Evolutionary conservation across 1,140 invertebrate species (phyloP), one percentile per base, ranked within the genome.

Genomic region (Sitobion miscanthi): DNA sequence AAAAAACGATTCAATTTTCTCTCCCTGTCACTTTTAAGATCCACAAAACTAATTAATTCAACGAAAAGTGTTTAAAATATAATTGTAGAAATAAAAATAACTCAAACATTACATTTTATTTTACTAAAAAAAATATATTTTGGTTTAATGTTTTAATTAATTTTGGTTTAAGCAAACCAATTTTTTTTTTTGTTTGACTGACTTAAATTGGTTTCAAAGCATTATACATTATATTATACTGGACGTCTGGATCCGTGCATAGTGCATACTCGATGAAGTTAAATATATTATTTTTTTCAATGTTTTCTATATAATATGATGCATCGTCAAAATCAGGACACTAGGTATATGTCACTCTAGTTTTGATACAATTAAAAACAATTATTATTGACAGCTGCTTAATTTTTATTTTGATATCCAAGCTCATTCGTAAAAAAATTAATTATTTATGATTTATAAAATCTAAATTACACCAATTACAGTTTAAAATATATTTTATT

Each of bases 1-100:
- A 90, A 90, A 90, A 90, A 62, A 69, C 57, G 89, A 90, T 90
- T 90, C 38, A 69, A 90, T 90, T 62, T 90, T 90, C 54, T 45
- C 38, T 90, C 23, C 38, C 1, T n/a, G 57, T 89, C 38, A 89
- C 54, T 30, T 25, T 90, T 89, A 25, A 89, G n/a, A 25, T 30
- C 57, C 38, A 20, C 57, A 30, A 69, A 69, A 90, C 23, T 62
- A 69, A 69, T 90, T 69, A 69, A 69, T 69, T 90, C 11, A 69
- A 45, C 42, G 38, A 23, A 42, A n/a, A 62, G 57, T n/a, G 5
- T 30, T 45, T 62, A 2, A 90, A 90, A n/a, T n/a, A 30, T 30
- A 42, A 62, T 89, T 62, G 20, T 30, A 57, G 1, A 57, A 57
- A 90, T 42, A 57, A 90, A 57, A 57, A 62, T n/a, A 86, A 52